Evolutionary conservation across 2,797 vertebrate species (phyloP).

Genomic region (Coregonus ussuriensis): DNA sequence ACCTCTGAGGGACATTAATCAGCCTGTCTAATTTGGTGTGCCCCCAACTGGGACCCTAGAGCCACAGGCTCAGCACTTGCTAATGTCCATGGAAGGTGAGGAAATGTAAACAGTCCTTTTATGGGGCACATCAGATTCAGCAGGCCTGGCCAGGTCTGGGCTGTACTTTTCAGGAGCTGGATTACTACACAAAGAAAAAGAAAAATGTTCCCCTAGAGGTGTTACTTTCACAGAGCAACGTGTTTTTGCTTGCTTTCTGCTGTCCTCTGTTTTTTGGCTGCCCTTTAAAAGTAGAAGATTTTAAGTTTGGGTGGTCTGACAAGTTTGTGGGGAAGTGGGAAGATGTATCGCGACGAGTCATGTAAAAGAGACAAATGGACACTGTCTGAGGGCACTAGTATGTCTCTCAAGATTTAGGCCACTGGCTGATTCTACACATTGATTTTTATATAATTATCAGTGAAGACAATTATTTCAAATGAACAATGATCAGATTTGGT

Average conservation of each 20-base stretch:
- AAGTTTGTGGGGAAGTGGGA: background rate
- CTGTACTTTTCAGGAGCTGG: background rate
- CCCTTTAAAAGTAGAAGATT: background rate
- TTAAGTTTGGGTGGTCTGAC: background rate
- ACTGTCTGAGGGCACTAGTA: background rate
- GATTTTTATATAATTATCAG: background rate
- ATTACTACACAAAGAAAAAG: conserved; percentile 14
- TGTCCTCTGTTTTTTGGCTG: background rate
- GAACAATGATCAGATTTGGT: background rate
- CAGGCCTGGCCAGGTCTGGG: background rate
- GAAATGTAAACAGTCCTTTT: conserved; percentile 25
- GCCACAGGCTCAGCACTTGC: conserved; percentile 42
- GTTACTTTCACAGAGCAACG: background rate
- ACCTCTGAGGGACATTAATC: conserved; percentile 72
- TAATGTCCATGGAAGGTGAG: conserved; percentile 26
- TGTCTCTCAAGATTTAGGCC: too few species aligned
- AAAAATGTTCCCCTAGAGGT: conserved; percentile 2
- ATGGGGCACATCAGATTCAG: conserved; percentile 9
- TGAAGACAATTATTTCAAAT: background rate
- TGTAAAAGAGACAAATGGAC: background rate
- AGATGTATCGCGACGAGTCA: background rate
- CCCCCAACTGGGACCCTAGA: background rate
- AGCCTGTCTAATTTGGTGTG: conserved; percentile 43
- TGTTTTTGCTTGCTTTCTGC: background rate
- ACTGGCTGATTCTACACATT: background rate